Conservation (phyloP, 92 coral and sea anemone species). For the Palythoa grandis region DNA sequence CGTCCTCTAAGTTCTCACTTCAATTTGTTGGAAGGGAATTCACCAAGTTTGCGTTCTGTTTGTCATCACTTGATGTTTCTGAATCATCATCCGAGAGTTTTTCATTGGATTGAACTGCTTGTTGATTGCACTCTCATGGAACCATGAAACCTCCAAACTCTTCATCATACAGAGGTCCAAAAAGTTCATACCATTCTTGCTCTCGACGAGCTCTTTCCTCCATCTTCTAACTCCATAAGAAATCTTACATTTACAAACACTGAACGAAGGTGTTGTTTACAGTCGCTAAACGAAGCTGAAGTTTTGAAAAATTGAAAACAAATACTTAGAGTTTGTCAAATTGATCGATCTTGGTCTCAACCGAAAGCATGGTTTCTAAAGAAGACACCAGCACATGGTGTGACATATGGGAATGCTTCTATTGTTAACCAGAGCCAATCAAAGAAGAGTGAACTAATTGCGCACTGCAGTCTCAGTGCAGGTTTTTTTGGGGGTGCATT, state of each 20-base stretch:
- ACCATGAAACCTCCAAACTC: conserved; percentile 7
- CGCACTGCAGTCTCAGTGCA: conserved; percentile 12
- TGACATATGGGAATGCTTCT: conserved; percentile 26
- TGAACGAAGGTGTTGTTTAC: conserved; percentile 18
- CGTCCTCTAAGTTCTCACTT: background rate
- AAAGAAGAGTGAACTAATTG: background rate
- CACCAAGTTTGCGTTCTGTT: conserved; percentile 17
- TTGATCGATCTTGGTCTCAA: conserved; percentile 40
- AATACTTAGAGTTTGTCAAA: conserved; percentile 19
- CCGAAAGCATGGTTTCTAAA: conserved; percentile 43
- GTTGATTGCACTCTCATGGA: conserved; percentile 10
- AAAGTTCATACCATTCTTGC: conserved; percentile 12
- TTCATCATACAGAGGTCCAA: conserved; percentile 18
- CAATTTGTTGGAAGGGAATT: conserved; percentile 19
- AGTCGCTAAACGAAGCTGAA: background rate
- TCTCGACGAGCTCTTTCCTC: conserved; percentile 23
- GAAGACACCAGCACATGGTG: conserved; percentile 17
- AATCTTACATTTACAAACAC: conserved; percentile 1
- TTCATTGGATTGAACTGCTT: conserved; percentile 17
- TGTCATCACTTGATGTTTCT: background rate
- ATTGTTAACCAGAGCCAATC: conserved; percentile 27
- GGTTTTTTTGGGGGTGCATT: conserved; percentile 7
- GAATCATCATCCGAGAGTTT: background rate
- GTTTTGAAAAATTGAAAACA: conserved; percentile 1
- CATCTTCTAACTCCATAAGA: conserved; percentile 11